Conservation (phyloP, 2,888 invertebrate species). For the Netelia inedita region DNA sequence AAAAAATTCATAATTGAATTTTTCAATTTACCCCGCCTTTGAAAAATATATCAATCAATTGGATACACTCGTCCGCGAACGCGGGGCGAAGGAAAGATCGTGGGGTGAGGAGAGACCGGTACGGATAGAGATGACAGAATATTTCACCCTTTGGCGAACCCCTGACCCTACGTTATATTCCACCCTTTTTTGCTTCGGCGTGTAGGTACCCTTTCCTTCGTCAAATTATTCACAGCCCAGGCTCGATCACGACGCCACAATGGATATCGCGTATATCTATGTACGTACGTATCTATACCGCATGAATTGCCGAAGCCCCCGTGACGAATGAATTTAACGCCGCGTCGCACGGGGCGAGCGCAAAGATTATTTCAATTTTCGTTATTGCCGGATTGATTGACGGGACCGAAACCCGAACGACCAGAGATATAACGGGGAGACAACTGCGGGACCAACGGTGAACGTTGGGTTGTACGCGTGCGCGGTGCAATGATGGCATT, state of each 20-base stretch:
- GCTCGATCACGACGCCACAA: slow-evolving; percentile 27
- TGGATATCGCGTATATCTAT: not conserved
- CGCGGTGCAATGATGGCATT: slow-evolving; percentile 38
- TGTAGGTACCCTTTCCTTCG: slow-evolving; percentile 51
- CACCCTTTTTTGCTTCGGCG: slow-evolving; percentile 54
- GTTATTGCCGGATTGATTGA: slow-evolving; percentile 68
- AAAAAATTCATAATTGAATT: not conserved
- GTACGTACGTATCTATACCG: slow-evolving; percentile 30
- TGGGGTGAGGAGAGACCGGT: slow-evolving; percentile 6
- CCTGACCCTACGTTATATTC: slow-evolving; percentile 27
- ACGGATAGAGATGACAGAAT: slow-evolving; percentile 56
- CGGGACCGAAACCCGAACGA: slow-evolving; percentile 51
- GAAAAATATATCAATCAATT: slow-evolving; percentile 48
- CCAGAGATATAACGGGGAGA: slow-evolving; percentile 38
- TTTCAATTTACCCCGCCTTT: not conserved
- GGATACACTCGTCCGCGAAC: slow-evolving; percentile 32
- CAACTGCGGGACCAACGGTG: not conserved
- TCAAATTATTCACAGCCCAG: slow-evolving; percentile 68
- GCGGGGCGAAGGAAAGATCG: slow-evolving; percentile 5
- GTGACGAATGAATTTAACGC: slow-evolving; percentile 68
- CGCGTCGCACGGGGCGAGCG: slow-evolving; percentile 28
- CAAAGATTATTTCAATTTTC: slow-evolving; percentile 70
- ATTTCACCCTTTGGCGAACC: slow-evolving; percentile 48
- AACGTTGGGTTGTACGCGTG: not conserved
- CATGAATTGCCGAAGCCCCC: slow-evolving; percentile 58